Evolutionary conservation across 2,113 vertebrate genomes (phyloP), one percentile per base, ranked within the genome.

Genomic region (Caloenas nicobarica): DNA sequence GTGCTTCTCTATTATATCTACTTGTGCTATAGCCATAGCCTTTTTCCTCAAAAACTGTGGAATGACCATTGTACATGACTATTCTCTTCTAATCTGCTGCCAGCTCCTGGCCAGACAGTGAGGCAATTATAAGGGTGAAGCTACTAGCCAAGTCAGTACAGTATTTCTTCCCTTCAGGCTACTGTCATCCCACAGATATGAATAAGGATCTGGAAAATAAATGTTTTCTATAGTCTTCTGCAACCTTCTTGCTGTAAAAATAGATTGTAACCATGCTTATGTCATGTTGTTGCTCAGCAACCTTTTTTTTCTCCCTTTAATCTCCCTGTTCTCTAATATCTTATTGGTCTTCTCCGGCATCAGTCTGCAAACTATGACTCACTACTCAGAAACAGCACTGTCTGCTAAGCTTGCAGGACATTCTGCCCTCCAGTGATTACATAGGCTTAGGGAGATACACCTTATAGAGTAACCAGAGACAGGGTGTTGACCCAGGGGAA

Each of bases 261-360:
- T 97, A 98, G 93, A 96, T 88, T 62, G 82, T 77, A 93, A 94
- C 84, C 83, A 81, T 91, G 95, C 94, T 96, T 72, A 95, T 66
- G 68, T 95, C 96, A 95, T 33, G 5, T 11, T 96, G 97, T 97
- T 98, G 97, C 97, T 95, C 92, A 89, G 97, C 97, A 97, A 98
- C 96, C 89, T 90, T 60, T 65, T 9, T 46, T 68, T 56, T 33
- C 31, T 46, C 8, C 51, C 34, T 57, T 56, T 66, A 88, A 93
- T 93, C 95, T 96, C 93, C 64, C 81, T 21, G 44, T 88, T 95
- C 86, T 83, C 79, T 93, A 65, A 58, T 95, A 93, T 90, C 81
- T 94, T 95, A 96, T 61, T 95, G 97, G 95, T 79, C 91, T 94
- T 96, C 72, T 33, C 44, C 4, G 13, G 28, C 46, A 93, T 93